Base-by-base conservation (phyloP, 2,797 vertebrate genomes). In the Sebastolobus alascanus region DNA sequence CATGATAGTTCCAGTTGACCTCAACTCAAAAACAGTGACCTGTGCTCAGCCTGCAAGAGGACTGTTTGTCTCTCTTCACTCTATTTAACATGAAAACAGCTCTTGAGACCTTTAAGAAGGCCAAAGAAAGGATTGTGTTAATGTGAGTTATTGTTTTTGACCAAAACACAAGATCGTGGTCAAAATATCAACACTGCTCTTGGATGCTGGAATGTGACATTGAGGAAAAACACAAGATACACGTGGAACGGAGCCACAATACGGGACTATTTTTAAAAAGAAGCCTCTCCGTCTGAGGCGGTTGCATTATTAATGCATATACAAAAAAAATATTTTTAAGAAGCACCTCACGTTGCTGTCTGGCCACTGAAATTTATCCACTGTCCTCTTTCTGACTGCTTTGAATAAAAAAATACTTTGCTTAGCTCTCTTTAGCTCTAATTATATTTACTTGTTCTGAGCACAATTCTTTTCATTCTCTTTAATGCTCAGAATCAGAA, bases 131-230 rank as follows among this genome's bases (percentile, higher is more conserved):
- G 37, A 74, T 67, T 78, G 73, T 43, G 13, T 20, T 54, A 68
- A 90, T 68, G 43, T 31, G 27, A 35, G 22, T 58, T 25, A 61
- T 11, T 79, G 76, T 88, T 88, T 84, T 80, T 31, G 68, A 35
- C 52, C 74, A 79, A 84, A 92, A 87, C 83, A 94, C 18, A 60
- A 40, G 40, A 61, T 76, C 6, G 2, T 22, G 89, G 76, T 82
- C 73, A 87, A 92, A 91, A 89, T 75, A 90, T 85, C 40, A 90
- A 80, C 61, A 80, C 46, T 58, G 54, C 10, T 75, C 54, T 58
- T 72, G 20, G 55, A 18, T 55, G 13, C 58, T 64, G 40, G 67
- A 82, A 87, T 78, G 67, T 89, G 89, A 82, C 83, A 84, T 7
- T 88, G 55, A 73, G 60, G 18, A 70, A 70, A 74, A 59, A 72